phyloP scores from a whole-genome alignment of 2,888 invertebrate genomes.

The Nephrotoma appendiculata region DNA sequence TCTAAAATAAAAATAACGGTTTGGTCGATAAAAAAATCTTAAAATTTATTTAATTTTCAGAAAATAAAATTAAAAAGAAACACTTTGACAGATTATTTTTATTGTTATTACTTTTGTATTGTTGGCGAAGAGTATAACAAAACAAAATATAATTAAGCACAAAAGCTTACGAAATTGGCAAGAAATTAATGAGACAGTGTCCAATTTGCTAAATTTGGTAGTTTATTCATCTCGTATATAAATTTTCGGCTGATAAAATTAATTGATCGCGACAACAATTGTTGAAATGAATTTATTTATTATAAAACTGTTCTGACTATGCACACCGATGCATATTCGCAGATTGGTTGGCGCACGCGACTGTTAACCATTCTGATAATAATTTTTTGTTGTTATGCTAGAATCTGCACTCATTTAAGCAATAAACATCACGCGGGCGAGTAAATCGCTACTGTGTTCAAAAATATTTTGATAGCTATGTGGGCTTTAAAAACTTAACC shows the following conservation, averaged over 20 bases:
- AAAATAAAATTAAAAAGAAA: not conserved
- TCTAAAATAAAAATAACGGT: not conserved
- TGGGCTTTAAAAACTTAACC: too few relatives aligned
- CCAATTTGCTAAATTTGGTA: not conserved
- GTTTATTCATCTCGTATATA: not conserved
- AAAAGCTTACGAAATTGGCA: not conserved
- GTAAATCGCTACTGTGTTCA: too few relatives aligned
- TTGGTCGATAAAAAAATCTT: not conserved
- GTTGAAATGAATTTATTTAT: not conserved
- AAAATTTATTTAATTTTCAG: not conserved
- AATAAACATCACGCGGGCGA: too few relatives aligned
- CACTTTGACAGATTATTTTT: not conserved
- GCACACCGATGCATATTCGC: not conserved
- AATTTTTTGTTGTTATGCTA: too few relatives aligned
- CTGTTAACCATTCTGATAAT: not conserved
- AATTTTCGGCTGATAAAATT: not conserved
- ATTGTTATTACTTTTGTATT: not conserved
- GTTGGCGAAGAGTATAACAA: not conserved
- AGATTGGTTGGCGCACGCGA: not conserved
- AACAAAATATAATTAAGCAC: not conserved
- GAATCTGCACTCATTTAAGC: too few relatives aligned
- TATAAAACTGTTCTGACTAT: too few relatives aligned
- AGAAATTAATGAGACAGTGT: not conserved
- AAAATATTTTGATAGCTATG: not conserved
- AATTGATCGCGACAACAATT: not conserved